A percentile compares a stretch with the other conserved stretches of the same genome.
Evolutionary conservation across 2,797 vertebrate species (phyloP).

Genomic region (Danio choprae): DNA sequence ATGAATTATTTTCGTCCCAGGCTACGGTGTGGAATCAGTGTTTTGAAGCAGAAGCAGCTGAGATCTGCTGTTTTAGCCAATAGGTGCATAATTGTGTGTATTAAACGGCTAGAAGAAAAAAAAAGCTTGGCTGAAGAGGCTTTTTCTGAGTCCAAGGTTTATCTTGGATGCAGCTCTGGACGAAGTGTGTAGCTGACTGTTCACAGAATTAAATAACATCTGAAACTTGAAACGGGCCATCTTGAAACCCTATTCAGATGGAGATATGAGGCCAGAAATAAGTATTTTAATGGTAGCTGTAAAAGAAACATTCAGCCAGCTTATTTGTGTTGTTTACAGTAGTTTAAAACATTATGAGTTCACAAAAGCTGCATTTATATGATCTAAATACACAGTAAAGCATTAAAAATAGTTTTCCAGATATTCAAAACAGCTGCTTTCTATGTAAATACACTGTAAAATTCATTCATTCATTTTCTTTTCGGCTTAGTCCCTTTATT

Average conservation of each 20-base stretch:
- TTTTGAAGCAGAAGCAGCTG: neutral
- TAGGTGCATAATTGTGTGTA: neutral
- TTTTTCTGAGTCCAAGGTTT: neutral
- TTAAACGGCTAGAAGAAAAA: neutral
- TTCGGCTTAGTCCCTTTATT: no score
- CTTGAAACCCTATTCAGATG: neutral
- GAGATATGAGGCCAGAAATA: neutral
- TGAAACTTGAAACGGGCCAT: constrained; percentile 1
- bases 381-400: neutral
- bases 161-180: neutral
- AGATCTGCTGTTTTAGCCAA: neutral
- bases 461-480: no score
- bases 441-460: neutral
- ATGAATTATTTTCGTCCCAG: neutral
- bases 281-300: neutral
- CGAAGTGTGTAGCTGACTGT: neutral
- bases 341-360: neutral
- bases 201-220: neutral
- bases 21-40: neutral
- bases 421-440: neutral
- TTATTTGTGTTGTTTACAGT: no score
- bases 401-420: no score
- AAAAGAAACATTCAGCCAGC: no score
- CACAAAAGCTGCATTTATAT: neutral
- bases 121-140: neutral